phyloP scores from a whole-genome alignment of 2,888 invertebrate genomes.

The Tipula helvola region DNA sequence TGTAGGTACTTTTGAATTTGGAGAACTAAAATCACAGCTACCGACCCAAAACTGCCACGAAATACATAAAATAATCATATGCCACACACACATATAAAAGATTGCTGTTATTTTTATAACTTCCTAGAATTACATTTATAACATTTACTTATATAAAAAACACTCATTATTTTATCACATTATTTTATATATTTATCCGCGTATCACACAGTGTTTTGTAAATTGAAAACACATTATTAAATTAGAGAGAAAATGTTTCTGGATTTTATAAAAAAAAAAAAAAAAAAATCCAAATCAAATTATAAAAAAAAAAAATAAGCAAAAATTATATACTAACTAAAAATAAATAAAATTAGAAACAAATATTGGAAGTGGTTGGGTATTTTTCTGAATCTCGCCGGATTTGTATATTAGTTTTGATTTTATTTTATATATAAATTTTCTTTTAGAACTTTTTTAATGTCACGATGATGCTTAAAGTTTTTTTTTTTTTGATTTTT shows the following conservation, averaged over 20 bases:
- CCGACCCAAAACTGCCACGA: not conserved
- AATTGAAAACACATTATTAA: not conserved
- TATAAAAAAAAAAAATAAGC: not conserved
- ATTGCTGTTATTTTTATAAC: not conserved
- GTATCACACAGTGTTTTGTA: not conserved
- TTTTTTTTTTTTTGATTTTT: not conserved
- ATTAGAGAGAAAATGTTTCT: not conserved
- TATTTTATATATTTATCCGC: not conserved
- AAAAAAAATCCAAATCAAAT: not conserved
- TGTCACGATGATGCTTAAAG: not conserved
- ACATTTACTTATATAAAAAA: not conserved
- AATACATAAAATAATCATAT: not conserved
- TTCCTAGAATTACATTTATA: not conserved
- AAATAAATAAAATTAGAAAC: slow-evolving; percentile 5
- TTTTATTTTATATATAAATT: slow-evolving; percentile 10
- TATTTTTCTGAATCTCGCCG: slow-evolving; percentile 8
- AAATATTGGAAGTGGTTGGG: slow-evolving; percentile 7
- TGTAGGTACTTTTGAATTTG: not conserved
- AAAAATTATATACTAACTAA: not conserved
- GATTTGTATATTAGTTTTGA: slow-evolving; percentile 5
- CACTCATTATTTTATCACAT: not conserved
- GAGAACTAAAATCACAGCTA: not conserved
- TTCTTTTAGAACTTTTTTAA: not conserved
- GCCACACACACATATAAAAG: not conserved
- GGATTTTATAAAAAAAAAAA: not conserved